Evolutionary conservation across 2,113 vertebrate genomes (phyloP), one percentile per base, ranked within the genome.

Genomic region (Triplophysa dalaica): DNA sequence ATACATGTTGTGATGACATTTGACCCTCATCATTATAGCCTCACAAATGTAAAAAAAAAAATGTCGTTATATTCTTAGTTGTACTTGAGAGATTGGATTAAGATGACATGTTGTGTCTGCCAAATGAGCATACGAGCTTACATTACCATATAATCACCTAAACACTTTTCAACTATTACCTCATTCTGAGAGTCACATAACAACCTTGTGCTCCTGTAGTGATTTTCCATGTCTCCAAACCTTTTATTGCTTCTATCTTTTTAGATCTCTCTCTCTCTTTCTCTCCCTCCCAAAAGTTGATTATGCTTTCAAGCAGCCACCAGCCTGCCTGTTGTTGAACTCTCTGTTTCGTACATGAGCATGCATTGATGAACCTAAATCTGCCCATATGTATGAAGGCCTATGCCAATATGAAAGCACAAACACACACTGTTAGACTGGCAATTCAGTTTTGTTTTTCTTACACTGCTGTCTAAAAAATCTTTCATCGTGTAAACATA

Each of bases 341-440:
- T 78, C 60, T 70, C 6, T 6, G 5, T 73, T 70, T 70, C 52
- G 17, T 56, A 67, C 41, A 78, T 62, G 75, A 45, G 5, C 9
- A 56, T 80, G 77, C 80, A 80, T 67, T 77, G 43, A 77, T 77
- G 8, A 79, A 54, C 54, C 26, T 22, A n/a, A 54, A 19, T 14
- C 41, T 76, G 56, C 10, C 65, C 69, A 78, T 84, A 67, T 78
- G 60, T 41, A 72, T 70, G 43, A 29, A 29, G 58, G 12, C 33
- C 79, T 43, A 7, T 41, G 56, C 17, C 56, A 60, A 56, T 74
- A 69, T 69, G 63, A 43, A 69, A 56, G 60, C 68, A 82, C 67
- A 70, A 17, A 60, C 64, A 76, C 64, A 76, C 66, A 80, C 60
- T 54, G 9, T 54, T 54, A 8, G 69, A 38, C 26, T 38, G 29